Evolutionary conservation across 2,113 vertebrate species (phyloP).

Genomic region (Oreochromis tanganicae): DNA sequence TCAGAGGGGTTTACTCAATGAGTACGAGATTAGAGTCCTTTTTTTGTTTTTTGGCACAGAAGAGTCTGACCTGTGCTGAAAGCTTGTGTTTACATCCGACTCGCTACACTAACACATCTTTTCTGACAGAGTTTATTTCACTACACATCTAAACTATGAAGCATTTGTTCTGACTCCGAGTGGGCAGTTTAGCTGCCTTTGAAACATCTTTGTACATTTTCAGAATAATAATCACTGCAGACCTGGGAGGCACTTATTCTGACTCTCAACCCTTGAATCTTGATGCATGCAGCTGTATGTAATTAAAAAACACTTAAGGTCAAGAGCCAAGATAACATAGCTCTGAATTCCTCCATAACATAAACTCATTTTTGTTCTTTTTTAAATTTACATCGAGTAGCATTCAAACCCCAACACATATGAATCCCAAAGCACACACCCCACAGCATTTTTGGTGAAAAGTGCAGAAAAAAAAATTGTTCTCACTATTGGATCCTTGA

Average conservation of each 20-base stretch:
- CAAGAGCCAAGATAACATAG: neutral
- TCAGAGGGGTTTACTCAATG: neutral
- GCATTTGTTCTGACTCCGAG: neutral
- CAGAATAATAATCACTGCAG: neutral
- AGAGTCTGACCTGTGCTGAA: neutral
- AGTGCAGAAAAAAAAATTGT: slow-evolving; percentile 29
- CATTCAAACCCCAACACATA: neutral
- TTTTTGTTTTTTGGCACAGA: neutral
- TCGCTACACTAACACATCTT: neutral
- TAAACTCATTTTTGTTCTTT: neutral
- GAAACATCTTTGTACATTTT: neutral
- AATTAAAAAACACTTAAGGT: neutral
- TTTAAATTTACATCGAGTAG: neutral
- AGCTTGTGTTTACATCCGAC: accelerated
- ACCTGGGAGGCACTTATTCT: neutral
- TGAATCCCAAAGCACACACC: neutral
- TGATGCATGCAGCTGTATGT: neutral
- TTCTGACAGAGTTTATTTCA: neutral
- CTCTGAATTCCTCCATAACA: neutral
- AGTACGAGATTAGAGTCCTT: neutral
- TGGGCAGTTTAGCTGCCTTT: neutral
- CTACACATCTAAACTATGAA: neutral
- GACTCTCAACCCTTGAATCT: neutral
- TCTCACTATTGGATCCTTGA: slow-evolving; percentile 76
- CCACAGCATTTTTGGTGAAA: slow-evolving; percentile 23